Base-by-base conservation (phyloP, 2,888 invertebrate genomes). In the Leptopilina syphax region DNA sequence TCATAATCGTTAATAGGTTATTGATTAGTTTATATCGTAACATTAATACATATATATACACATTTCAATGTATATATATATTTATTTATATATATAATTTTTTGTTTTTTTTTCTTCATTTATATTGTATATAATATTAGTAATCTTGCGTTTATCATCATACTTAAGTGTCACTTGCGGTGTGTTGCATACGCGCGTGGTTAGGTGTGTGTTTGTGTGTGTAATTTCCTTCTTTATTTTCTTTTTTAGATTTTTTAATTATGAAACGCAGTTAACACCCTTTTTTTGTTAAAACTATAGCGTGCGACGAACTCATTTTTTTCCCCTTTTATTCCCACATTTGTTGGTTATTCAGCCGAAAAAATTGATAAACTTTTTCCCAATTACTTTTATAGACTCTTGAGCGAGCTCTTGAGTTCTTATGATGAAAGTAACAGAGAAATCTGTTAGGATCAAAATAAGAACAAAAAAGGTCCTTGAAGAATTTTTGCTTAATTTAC, bases 21-120 rank as follows among this genome's bases (percentile, higher is more conserved):
- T 34, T 50, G 85, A 85, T 87, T 86, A 85, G 85, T 85, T 84
- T 84, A 81, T 82, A 84, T 85, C 85, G 85, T 85, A 84, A 85
- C 84, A 83, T 85, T 82, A 76, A 79, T 81, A 80, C 82, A 68
- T 77, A 80, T 77, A 81, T 76, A 78, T 12, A 50, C 50, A 50
- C 60, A 79, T 76, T 60, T 76, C 63, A 76, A 60, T 80, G 78
- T 57, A 73, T 73, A 73, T 60, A 73, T 73, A 73, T 63, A 63
- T 63, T 63, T 63, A 63, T 63, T 24, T 63, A 63, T 63, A 24
- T 63, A 63, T 63, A 63, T 60, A 60, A 18, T 63, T 77, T 77
- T 63, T 63, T 57, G 4, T 34, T 41, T 27, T 7, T 78, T 50
- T 10, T 50, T 50, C 68, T 77, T 76, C 77, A 77, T 73, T 82